Base-by-base conservation (phyloP, 1,140 invertebrate genomes). In the Pantala flavescens region DNA sequence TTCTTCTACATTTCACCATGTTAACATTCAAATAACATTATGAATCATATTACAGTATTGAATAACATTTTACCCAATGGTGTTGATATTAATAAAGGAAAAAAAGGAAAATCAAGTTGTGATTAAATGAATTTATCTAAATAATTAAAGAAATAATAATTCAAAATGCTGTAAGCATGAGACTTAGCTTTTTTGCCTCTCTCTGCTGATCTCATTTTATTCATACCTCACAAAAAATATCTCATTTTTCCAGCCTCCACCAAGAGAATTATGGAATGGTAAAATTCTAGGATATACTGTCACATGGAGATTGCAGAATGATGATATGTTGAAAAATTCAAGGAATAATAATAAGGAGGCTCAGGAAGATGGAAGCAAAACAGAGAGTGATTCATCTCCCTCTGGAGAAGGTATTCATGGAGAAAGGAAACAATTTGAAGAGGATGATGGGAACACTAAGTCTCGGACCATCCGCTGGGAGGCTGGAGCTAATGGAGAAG, bases 261-360 rank as follows among this genome's bases (percentile, higher is more conserved):
- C 84, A 74, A 78, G 82, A 76, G 85, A 87, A 24, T 79, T 85
- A 5, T 84, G 84, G 80, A 88, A 90, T 78, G 89, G 89, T 3
- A 82, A 85, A 73, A 85, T 90, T 75, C 82, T 86, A 43, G 89
- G 89, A 28, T 90, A 90, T 78, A 88, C 86, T 74, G 81, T 63
- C n/a, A 19, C 49, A 63, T 63, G 49, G 49, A 3, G 49, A 14
- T 21, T 63, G 14, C 49, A 63, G n/a, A 63, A 63, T 63, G 49
- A 63, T 63, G 49, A 63, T 12, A 16, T 19, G 12, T 1, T 63
- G n/a, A 63, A 63, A 21, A 21, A 5, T 12, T 21, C 49, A 7
- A 63, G 49, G n/a, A 21, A 16, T 19, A 21, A 21, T 19, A 19
- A 19, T 16, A 63, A 63, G 49, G 87, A 16, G 70, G 71, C 24